Evolutionary conservation across 2,888 invertebrate genomes (phyloP).

Genomic region (Cyclophora albipunctata): DNA sequence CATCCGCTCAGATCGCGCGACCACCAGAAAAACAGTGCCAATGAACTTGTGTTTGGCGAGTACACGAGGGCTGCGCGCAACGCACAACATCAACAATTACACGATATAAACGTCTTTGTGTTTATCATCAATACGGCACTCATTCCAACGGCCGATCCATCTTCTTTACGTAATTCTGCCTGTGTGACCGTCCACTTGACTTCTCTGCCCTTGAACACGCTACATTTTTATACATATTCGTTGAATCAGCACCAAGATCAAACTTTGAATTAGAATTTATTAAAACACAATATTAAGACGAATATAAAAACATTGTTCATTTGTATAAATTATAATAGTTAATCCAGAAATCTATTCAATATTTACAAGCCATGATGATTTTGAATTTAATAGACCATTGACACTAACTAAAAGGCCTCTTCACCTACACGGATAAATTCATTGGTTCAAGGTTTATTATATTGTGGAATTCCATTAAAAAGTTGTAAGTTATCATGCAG

Average conservation of each 20-base stretch:
- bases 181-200: slow-evolving; percentile 23
- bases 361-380: too few relatives aligned
- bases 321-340: too few relatives aligned
- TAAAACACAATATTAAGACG: too few relatives aligned
- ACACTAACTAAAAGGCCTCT: too few relatives aligned
- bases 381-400: too few relatives aligned
- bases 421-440: too few relatives aligned
- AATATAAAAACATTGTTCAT: too few relatives aligned
- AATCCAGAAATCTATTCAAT: too few relatives aligned
- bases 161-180: slow-evolving; percentile 7
- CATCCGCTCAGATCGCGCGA: slow-evolving; percentile 29
- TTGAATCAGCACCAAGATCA: neutral
- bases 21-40: slow-evolving; percentile 52
- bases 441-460: too few relatives aligned
- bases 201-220: slow-evolving; percentile 23
- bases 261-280: too few relatives aligned
- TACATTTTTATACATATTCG: slow-evolving; percentile 14
- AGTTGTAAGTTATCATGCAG: too few relatives aligned
- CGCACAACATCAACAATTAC: slow-evolving; percentile 25
- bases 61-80: slow-evolving; percentile 24
- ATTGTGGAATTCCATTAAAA: too few relatives aligned
- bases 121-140: slow-evolving; percentile 9
- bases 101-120: slow-evolving; percentile 15
- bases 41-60: slow-evolving; percentile 60
- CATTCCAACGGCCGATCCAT: slow-evolving; percentile 3